Evolutionary conservation across 2,888 invertebrate genomes (phyloP), one percentile per base, ranked within the genome.

Genomic region (Rotaria sp.): DNA sequence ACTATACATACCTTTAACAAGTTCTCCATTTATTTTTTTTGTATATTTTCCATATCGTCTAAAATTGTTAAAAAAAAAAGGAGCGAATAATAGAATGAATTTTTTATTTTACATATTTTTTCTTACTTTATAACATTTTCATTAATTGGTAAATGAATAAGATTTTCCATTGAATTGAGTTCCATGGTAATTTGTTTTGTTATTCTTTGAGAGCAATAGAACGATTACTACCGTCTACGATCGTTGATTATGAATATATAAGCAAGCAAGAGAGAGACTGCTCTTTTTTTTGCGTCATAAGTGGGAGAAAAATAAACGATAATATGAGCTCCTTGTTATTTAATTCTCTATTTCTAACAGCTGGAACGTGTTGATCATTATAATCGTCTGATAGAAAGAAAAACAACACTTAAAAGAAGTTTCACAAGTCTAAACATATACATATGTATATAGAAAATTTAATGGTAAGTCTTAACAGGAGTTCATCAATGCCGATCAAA

Each of bases 1-100:
- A 11, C 2, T 67, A n/a, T 13, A 21, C 26, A n/a, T 45, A 80
- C 80, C 45, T 45, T 80, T 80, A n/a, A 80, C 45, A 45, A 80
- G 45, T 80, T 80, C 45, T 4, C 80, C 80, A 21, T 80, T 80
- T 13, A 80, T 45, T 18, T 80, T 80, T 45, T 45, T 80, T 26
- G 80, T 45, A 45, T 80, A 80, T n/a, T 80, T 80, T n/a, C 80
- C 80, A 35, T 80, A 80, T 45, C 80, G 80, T 45, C 80, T 80
- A 67, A 7, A 30, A 67, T 18, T 15, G n/a, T n/a, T n/a, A n/a
- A 2, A 35, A 30, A 35, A 2, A 67, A 24, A 45, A 75, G 11
- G 7, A 52, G 24, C 3, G 0, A 5, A 24, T 24, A 5, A 24
- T 24, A 4, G 21, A 7, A 24, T 11, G 24, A 52, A 48, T 5